These are phyloP conservation scores for Tenrec ecaudatus DNA, from an alignment of 2,113 vertebrate species.

Conservation along the genomic window DNA sequence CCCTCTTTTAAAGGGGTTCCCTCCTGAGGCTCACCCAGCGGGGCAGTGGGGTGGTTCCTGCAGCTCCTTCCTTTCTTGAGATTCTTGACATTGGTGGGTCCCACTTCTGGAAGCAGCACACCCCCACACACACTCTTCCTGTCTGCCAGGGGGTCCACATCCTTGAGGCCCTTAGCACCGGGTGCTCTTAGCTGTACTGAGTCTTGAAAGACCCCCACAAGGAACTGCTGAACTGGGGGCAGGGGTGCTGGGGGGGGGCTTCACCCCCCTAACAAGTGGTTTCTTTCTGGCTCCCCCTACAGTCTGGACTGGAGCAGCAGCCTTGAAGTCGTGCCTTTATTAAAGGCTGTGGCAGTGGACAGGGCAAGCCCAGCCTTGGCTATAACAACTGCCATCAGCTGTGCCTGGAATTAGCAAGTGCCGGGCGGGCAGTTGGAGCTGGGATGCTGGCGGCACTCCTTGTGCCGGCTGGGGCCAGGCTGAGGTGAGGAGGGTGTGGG, in stretches of 20 bases:
- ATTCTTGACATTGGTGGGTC: background rate
- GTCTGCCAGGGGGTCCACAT: background rate
- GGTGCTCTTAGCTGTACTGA: background rate
- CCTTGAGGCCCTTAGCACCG: background rate
- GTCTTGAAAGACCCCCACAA: background rate
- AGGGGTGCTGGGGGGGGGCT: too few species aligned
- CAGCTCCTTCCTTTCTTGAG: background rate
- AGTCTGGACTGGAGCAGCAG: background rate
- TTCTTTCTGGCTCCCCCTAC: background rate
- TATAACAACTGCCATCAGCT: background rate
- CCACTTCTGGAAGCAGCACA: background rate
- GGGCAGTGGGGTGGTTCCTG: background rate
- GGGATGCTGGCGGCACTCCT: background rate
- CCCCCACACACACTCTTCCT: background rate
- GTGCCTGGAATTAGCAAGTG: background rate
- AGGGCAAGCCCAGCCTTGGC: background rate
- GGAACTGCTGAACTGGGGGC: background rate
- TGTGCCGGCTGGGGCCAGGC: background rate
- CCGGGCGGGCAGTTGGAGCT: background rate
- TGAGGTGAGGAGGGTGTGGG: background rate
- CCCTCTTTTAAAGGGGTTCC: background rate
- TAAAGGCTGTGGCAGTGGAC: background rate
- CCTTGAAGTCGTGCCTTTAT: slow-evolving; percentile 44
- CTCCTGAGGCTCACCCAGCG: background rate
- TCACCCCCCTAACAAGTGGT: too few species aligned